Conservation (phyloP, 2,888 invertebrate genomes). For the Busseola fusca region DNA sequence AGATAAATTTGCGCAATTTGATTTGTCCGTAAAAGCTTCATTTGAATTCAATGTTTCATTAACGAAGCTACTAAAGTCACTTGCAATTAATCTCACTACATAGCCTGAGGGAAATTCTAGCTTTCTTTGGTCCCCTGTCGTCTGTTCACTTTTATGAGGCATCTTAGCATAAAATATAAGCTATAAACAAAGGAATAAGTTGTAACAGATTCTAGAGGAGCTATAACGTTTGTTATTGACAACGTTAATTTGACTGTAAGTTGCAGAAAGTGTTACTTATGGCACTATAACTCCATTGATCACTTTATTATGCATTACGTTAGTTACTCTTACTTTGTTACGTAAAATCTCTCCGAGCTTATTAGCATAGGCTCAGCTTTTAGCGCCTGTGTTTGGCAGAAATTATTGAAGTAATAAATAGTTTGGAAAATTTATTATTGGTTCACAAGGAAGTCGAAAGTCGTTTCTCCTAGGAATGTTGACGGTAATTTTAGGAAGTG, state of each 20-base stretch:
- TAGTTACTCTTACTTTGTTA: constrained; percentile 34
- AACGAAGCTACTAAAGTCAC: constrained; percentile 5
- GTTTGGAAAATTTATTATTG: constrained; percentile 32
- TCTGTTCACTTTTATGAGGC: constrained; percentile 44
- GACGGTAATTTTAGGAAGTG: constrained; percentile 25
- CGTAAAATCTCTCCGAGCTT: constrained; percentile 34
- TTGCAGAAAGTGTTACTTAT: constrained; percentile 48
- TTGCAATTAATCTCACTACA: constrained; percentile 22
- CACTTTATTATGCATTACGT: constrained; percentile 50
- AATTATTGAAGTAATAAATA: constrained; percentile 45
- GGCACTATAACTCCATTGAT: constrained; percentile 43
- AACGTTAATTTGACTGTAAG: constrained; percentile 42
- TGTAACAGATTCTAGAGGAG: constrained; percentile 32
- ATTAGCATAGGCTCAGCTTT: constrained; percentile 46
- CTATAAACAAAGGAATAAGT: constrained; percentile 42
- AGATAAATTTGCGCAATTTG: neutral
- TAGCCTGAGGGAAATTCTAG: constrained; percentile 40
- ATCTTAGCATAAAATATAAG: constrained; percentile 38
- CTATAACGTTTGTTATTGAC: constrained; percentile 43
- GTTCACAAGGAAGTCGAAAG: constrained; percentile 34
- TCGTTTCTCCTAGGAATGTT: constrained; percentile 23
- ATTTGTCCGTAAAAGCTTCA: constrained; percentile 19
- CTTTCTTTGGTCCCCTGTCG: constrained; percentile 34
- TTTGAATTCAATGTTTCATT: constrained; percentile 28
- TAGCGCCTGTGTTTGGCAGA: constrained; percentile 34